A percentile compares a stretch with the other conserved stretches of the same genome.
phyloP scores from a whole-genome alignment of 2,888 invertebrate genomes.

The Carcina quercana region DNA sequence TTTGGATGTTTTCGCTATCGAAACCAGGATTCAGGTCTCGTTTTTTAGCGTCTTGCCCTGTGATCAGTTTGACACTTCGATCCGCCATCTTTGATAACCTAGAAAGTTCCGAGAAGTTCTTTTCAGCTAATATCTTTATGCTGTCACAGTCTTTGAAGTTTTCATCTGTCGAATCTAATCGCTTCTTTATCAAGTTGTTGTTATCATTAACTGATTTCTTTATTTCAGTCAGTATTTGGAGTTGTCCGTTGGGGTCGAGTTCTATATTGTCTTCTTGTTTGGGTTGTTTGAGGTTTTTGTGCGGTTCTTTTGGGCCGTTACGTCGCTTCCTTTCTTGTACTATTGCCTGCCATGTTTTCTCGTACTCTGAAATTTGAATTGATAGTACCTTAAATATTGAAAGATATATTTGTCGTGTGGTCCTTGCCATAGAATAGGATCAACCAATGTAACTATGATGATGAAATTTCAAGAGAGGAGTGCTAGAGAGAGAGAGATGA shows the following conservation, averaged over 20 bases:
- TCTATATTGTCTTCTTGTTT: slow-evolving; percentile 23
- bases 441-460: too few species aligned
- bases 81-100: slow-evolving; percentile 66
- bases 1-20: slow-evolving; percentile 57
- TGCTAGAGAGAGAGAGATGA: too few species aligned
- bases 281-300: slow-evolving; percentile 19
- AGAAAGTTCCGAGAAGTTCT: slow-evolving; percentile 61
- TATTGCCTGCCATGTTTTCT: slow-evolving; percentile 77
- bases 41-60: slow-evolving; percentile 46
- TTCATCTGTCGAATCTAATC: slow-evolving; percentile 36
- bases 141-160: slow-evolving; percentile 34
- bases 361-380: slow-evolving; percentile 73
- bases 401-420: too few species aligned
- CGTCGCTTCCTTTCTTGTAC: slow-evolving; percentile 76
- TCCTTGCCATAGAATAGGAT: too few species aligned
- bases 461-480: too few species aligned
- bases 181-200: slow-evolving; percentile 60
- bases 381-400: too few species aligned
- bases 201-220: slow-evolving; percentile 60
- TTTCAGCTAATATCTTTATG: slow-evolving; percentile 56
- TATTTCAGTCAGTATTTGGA: slow-evolving; percentile 58
- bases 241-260: slow-evolving; percentile 45
- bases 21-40: slow-evolving; percentile 57
- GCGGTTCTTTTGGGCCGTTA: slow-evolving; percentile 44
- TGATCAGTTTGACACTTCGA: slow-evolving; percentile 55